Conservation (phyloP, 2,113 vertebrate genomes). For the Microcebus jonahi region DNA sequence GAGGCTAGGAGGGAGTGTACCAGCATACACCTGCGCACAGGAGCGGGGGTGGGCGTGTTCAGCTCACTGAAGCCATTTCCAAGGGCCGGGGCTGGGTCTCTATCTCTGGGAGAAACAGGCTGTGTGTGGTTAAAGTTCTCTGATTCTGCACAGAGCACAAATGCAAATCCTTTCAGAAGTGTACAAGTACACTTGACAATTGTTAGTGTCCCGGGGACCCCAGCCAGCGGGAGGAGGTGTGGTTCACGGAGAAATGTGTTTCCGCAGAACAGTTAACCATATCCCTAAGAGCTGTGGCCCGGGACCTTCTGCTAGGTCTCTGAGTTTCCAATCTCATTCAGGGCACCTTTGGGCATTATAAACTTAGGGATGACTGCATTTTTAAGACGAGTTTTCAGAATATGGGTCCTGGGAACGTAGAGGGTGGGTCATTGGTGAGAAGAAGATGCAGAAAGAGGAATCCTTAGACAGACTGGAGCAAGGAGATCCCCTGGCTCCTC, state of each 20-base stretch:
- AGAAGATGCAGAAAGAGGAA: background rate
- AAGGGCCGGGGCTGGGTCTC: background rate
- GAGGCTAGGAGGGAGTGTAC: background rate
- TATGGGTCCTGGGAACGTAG: background rate
- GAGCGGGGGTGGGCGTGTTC: accelerated
- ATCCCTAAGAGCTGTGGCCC: background rate
- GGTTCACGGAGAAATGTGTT: background rate
- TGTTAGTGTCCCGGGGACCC: background rate
- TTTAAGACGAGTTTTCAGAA: background rate
- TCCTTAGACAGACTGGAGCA: background rate
- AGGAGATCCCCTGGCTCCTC: background rate
- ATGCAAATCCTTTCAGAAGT: conserved; percentile 44
- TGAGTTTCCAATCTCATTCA: background rate
- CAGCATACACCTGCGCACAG: background rate
- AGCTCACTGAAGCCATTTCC: background rate
- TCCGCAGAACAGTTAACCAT: background rate
- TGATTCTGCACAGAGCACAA: background rate
- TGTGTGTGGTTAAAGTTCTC: conserved; percentile 31
- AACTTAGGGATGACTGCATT: background rate
- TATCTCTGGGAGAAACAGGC: background rate
- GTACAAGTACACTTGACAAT: background rate
- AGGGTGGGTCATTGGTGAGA: background rate
- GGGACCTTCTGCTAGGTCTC: background rate
- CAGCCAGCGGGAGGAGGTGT: background rate
- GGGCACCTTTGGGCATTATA: background rate